phyloP scores from a whole-genome alignment of 2,888 invertebrate genomes.

The Plebejus argus region DNA sequence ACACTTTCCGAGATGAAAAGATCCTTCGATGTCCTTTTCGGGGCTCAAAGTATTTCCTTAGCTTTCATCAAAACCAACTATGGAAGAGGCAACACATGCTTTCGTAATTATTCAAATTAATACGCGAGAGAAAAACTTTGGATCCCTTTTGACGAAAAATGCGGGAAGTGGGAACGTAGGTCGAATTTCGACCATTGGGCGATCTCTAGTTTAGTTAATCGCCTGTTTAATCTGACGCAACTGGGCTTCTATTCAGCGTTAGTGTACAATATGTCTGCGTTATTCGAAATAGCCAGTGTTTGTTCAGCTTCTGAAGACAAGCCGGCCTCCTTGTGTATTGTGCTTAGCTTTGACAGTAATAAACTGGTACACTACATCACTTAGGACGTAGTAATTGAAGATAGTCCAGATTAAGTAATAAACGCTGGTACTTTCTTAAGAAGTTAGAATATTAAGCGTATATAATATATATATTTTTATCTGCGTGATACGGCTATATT shows the following conservation, averaged over 20 bases:
- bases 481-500: background rate
- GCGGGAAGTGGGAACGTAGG: no score
- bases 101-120: no score
- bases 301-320: slow-evolving; percentile 17
- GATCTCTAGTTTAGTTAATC: background rate
- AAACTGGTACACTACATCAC: slow-evolving; percentile 22
- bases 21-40: no score
- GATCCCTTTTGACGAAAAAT: no score
- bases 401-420: background rate
- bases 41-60: no score
- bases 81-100: no score
- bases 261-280: slow-evolving; percentile 33
- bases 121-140: no score
- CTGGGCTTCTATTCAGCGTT: slow-evolving; percentile 3
- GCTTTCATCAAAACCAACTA: no score
- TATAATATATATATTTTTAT: background rate
- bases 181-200: no score
- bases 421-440: background rate
- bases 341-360: slow-evolving; percentile 25
- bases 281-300: slow-evolving; percentile 32
- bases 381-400: background rate
- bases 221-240: background rate
- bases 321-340: slow-evolving; percentile 26
- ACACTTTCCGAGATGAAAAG: no score
- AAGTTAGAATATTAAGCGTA: background rate